Evolutionary conservation across 2,797 vertebrate genomes (phyloP).

Genomic region (Chelonia mydas): DNA sequence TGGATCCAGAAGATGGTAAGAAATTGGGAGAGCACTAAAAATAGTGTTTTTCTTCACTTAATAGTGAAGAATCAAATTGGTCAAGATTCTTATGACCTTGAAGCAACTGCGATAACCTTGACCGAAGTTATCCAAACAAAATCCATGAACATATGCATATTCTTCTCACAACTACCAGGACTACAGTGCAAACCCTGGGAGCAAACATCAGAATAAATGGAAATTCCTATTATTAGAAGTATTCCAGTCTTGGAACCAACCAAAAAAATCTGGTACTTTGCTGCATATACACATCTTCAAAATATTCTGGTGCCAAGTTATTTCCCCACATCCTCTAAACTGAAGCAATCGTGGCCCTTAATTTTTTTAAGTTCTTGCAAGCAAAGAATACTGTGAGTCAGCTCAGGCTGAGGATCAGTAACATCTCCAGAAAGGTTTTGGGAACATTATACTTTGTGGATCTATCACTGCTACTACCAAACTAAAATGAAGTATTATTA

Average conservation of each 20-base stretch:
- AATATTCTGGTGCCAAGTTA: neutral
- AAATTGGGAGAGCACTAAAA: neutral
- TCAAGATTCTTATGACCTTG: neutral
- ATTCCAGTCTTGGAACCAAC: neutral
- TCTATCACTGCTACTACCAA: neutral
- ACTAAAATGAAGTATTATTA: neutral
- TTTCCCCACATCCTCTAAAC: neutral
- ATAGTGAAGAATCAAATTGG: neutral
- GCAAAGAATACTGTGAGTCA: neutral
- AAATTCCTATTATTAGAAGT: neutral
- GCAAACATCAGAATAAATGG: neutral
- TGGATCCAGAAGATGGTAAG: neutral
- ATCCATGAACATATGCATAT: neutral
- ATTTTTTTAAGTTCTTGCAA: neutral
- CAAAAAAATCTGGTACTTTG: neutral
- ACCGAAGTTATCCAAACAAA: neutral
- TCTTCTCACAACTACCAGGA: neutral
- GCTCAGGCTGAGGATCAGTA: neutral
- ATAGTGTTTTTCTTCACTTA: neutral
- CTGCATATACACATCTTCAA: neutral
- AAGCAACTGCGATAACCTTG: neutral
- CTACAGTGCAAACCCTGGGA: neutral
- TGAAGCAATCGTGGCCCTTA: neutral
- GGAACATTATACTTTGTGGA: neutral
- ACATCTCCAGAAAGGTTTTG: neutral